Evolutionary conservation across 1,140 invertebrate species (phyloP), one percentile per base, ranked within the genome.

Genomic region (Dendroctonus ponderosae): DNA sequence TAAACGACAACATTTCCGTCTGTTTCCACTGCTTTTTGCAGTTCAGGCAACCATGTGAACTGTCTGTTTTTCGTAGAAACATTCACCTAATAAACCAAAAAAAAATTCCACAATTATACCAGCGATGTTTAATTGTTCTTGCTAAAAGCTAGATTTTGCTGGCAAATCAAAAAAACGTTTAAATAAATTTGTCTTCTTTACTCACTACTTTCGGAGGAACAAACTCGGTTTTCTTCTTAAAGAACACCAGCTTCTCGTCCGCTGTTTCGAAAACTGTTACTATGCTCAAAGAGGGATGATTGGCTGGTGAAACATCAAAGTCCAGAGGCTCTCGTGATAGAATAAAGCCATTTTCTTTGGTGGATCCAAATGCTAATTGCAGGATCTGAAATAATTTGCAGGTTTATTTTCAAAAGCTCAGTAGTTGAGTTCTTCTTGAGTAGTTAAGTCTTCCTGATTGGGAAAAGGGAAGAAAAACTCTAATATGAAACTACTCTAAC

Each of bases 11-110:
- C 70, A 51, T 81, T 78, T 3, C 79, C 80, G 6, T 79, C 78
- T 70, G 83, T 81, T 67, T 85, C 82, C 2, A 86, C 70, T 9
- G 82, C 79, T 53, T 82, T 80, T 75, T 87, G 84, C 26, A 86
- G 68, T 39, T 80, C 68, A 5, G 72, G 42, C 3, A 87, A 57
- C 85, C 85, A 87, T 0, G 76, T 64, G 53, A 84, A 86, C 48
- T 66, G 50, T 73, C 49, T 26, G 5, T 46, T 43, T n/a, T 66
- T 46, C 5, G 37, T 42, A 26, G 11, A 44, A 3, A 65, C 51
- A 7, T 60, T 62, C 37, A 70, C 14, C 14, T 59, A 40, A 3
- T 3, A 26, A 26, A 26, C 26, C 1, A 26, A 26, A 26, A 26
- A 26, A 26, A 26, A 26, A 26, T 26, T 26, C 3, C 26, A 26